Percentiles rank a stretch among this genome's conserved stretches.
Conservation (phyloP, 2,888 invertebrate species). For the Erebia aethiops region DNA sequence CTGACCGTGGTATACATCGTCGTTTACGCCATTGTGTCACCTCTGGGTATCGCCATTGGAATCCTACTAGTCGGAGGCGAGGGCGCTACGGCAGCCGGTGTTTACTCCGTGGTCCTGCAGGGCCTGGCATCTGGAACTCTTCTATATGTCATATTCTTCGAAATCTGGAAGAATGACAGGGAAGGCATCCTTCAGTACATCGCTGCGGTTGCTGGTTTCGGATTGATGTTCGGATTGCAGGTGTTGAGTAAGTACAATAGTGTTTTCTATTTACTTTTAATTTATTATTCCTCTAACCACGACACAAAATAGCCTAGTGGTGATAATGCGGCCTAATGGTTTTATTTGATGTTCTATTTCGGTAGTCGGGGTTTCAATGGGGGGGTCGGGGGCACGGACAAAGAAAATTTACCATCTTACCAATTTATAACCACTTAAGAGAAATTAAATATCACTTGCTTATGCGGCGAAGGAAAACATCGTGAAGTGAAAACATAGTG, state of each 20-base stretch:
- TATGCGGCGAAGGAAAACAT: too few species aligned
- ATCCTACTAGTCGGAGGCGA: constrained; percentile 85
- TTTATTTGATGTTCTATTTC: too few species aligned
- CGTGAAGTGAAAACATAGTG: too few species aligned
- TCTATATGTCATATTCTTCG: constrained; percentile 98
- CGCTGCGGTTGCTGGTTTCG: constrained; percentile 87
- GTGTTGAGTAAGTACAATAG: constrained; percentile 78
- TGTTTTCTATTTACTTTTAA: neutral
- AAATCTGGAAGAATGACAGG: constrained; percentile 87
- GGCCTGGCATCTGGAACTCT: constrained; percentile 96
- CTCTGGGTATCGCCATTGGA: constrained; percentile 90
- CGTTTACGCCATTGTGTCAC: constrained; percentile 91
- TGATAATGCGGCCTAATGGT: too few species aligned
- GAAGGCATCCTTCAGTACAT: constrained; percentile 86
- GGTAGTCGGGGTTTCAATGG: too few species aligned
- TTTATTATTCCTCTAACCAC: neutral
- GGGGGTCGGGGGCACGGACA: too few species aligned
- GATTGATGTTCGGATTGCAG: constrained; percentile 88
- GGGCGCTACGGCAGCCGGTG: constrained; percentile 82
- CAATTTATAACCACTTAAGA: too few species aligned
- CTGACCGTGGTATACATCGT: constrained; percentile 87
- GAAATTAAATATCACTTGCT: too few species aligned
- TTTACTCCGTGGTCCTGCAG: constrained; percentile 87
- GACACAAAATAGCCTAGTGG: too few species aligned
- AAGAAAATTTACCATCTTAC: too few species aligned